Evolutionary conservation across 2,797 vertebrate genomes (phyloP).

Genomic region (Pempheris klunzingeri): DNA sequence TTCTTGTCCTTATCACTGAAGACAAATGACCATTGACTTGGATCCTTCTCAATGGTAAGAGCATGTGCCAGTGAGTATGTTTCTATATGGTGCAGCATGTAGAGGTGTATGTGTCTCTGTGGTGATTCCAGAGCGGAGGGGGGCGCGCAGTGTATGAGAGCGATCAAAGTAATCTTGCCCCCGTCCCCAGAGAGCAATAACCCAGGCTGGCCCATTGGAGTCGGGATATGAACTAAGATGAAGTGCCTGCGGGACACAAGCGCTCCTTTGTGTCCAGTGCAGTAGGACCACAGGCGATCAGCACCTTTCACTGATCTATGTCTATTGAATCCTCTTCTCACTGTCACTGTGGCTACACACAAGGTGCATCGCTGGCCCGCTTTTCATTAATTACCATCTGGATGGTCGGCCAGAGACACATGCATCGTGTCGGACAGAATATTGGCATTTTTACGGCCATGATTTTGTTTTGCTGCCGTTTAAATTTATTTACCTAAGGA

Average conservation of each 20-base stretch:
- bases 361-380: constrained; percentile 53
- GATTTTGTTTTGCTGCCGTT: constrained; percentile 84
- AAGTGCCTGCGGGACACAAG: constrained; percentile 71
- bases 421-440: constrained; percentile 68
- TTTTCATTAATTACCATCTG: constrained; percentile 82
- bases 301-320: constrained; percentile 81
- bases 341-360: constrained; percentile 66
- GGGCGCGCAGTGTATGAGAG: constrained; percentile 50
- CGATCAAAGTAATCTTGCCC: constrained; percentile 70
- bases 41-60: constrained; percentile 70
- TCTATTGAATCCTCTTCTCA: constrained; percentile 77
- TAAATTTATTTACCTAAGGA: constrained; percentile 75
- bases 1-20: constrained; percentile 87
- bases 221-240: constrained; percentile 78
- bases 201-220: constrained; percentile 59
- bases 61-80: constrained; percentile 18
- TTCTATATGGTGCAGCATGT: constrained; percentile 3
- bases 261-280: constrained; percentile 77
- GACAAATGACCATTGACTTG: constrained; percentile 77
- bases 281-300: constrained; percentile 65
- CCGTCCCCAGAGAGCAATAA: constrained; percentile 76
- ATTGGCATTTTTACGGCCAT: constrained; percentile 86
- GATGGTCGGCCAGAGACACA: constrained; percentile 65
- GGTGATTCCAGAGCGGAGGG: constrained; percentile 19
- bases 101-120: constrained; percentile 25